Evolutionary conservation across 1,140 invertebrate species (phyloP).

Genomic region (Halesus radiatus): DNA sequence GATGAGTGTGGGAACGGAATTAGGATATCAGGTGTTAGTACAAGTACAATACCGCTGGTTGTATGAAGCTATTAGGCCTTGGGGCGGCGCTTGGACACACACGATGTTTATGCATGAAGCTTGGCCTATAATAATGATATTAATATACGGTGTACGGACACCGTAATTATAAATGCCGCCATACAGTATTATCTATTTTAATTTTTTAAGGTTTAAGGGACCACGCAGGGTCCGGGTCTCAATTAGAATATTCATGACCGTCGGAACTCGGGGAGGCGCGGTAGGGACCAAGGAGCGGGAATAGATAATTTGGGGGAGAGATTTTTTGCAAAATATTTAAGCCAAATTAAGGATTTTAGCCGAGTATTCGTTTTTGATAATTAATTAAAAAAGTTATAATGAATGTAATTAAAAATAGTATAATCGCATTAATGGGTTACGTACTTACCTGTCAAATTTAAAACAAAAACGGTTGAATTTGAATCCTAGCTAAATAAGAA

Average conservation of each 20-base stretch:
- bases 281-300: not conserved
- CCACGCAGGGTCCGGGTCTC: conserved; percentile 38
- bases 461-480: too few relatives aligned
- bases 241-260: conserved; percentile 56
- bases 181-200: conserved; percentile 53
- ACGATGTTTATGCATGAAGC: conserved; percentile 47
- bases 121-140: conserved; percentile 48
- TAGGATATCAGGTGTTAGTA: conserved; percentile 47
- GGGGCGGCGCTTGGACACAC: conserved; percentile 25
- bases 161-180: conserved; percentile 35
- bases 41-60: conserved; percentile 32
- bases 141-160: conserved; percentile 41
- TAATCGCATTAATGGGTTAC: too few relatives aligned
- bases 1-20: conserved; percentile 43
- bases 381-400: not conserved
- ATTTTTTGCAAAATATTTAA: conserved; percentile 34
- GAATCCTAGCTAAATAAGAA: too few relatives aligned
- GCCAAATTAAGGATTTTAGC: conserved; percentile 21
- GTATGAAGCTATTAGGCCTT: conserved; percentile 37
- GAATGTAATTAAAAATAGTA: too few relatives aligned
- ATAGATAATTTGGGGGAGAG: conserved; percentile 1
- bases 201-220: conserved; percentile 49
- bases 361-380: not conserved
- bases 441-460: too few relatives aligned
- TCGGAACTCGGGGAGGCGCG: conserved; percentile 16